Evolutionary conservation across 2,113 vertebrate species (phyloP).

Genomic region (Neodontobutis hainanensis): DNA sequence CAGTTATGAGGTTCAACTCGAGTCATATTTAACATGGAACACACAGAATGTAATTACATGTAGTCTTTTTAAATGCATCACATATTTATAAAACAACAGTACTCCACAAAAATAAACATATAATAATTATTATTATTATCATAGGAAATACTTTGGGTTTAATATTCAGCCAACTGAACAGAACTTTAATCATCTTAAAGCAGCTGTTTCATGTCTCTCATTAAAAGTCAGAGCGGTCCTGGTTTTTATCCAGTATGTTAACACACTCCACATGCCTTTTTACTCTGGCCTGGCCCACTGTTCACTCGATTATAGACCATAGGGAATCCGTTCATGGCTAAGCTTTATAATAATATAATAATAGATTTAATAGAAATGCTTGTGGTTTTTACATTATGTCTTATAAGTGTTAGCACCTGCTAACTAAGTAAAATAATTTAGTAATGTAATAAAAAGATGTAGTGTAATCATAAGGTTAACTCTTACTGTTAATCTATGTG

Average conservation of each 20-base stretch:
- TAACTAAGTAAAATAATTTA: no score
- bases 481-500: no score
- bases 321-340: neutral
- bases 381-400: neutral
- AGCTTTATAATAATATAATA: neutral
- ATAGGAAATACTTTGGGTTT: conserved; percentile 7
- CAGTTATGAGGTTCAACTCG: no score
- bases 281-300: conserved; percentile 2
- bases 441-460: no score
- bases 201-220: conserved; percentile 48
- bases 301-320: neutral
- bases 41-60: neutral
- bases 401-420: no score
- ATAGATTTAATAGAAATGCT: neutral
- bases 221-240: conserved; percentile 55
- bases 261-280: conserved; percentile 54
- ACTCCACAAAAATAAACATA: neutral
- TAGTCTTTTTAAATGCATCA: neutral
- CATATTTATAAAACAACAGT: neutral
- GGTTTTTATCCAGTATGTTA: conserved; percentile 57
- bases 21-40: neutral
- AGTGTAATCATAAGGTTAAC: no score
- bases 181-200: conserved; percentile 36
- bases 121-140: neutral
- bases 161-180: neutral